Base-by-base conservation (phyloP, 2,113 vertebrate genomes). In the Anhinga rufa region DNA sequence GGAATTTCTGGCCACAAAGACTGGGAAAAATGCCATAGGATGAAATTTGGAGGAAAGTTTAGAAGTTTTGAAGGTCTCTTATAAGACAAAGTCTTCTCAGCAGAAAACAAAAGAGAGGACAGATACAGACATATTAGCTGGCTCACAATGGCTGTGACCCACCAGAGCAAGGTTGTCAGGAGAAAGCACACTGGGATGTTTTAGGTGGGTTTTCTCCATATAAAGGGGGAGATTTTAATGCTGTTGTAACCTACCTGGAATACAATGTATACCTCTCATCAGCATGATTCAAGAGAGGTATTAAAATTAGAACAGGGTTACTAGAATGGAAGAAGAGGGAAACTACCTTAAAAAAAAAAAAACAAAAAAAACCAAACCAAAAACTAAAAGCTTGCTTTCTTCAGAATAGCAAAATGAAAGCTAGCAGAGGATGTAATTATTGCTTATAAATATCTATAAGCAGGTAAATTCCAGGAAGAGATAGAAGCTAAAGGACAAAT, bases 401-500 rank as follows among this genome's bases (percentile, higher is more conserved):
- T 52, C 20, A 76, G 44, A n/a, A 29, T 46, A 71, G 38, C 26
- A 87, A 64, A 91, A 82, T 52, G 13, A 93, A 91, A 92, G 20
- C 26, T 88, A 76, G 32, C 65, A 93, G 44, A 69, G 55, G 60
- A 84, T 95, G 60, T 60, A 86, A 91, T 91, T 94, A 72, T 75
- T 85, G 40, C 55, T 91, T 94, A 85, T 95, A 89, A 89, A 87
- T 95, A 84, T 82, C 93, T 87, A 61, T 61, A 72, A 57, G 44
- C 19, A 84, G 68, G 74, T 87, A 82, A 91, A 89, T 95, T 96
- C 49, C 78, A 69, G 95, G 93, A 96, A 97, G 84, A 91, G 70
- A 65, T n/a, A 85, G 78, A 87, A 87, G 40, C 57, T 82, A 89
- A 89, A 91, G 84, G 61, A 87, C 77, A 95, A 93, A 91, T 87